These are phyloP conservation scores for Argyresthia goedartella DNA, from an alignment of 2,888 invertebrate species.

Conservation along the genomic window DNA sequence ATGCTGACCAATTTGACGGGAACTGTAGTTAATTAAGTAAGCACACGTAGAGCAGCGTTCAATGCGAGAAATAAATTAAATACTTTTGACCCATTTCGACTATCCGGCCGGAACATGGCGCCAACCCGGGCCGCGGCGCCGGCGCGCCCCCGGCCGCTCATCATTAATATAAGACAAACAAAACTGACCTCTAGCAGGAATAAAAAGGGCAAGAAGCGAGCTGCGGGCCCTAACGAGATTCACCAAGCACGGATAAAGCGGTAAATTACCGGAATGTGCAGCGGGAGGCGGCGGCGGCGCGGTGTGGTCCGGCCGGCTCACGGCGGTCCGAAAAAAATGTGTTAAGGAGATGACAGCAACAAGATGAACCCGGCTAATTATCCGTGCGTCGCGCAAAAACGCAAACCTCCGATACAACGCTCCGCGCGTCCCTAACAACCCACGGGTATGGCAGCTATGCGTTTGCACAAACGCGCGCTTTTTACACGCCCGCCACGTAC, in stretches of 20 bases:
- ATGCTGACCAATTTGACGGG: conserved; percentile 33
- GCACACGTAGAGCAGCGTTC: conserved; percentile 24
- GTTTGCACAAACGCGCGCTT: conserved; percentile 34
- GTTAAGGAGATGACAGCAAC: conserved; percentile 61
- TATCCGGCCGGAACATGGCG: conserved; percentile 58
- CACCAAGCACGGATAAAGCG: conserved; percentile 66
- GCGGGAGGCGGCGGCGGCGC: conserved; percentile 37
- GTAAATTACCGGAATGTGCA: conserved; percentile 65
- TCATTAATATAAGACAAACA: conserved; percentile 70
- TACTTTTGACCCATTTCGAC: conserved; percentile 58
- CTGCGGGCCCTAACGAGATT: conserved; percentile 62
- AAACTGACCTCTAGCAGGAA: conserved; percentile 51
- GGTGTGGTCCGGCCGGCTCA: conserved; percentile 50
- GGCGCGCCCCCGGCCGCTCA: conserved; percentile 58
- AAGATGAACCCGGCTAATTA: conserved; percentile 57
- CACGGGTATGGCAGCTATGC: conserved; percentile 42
- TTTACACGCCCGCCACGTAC: conserved; percentile 32
- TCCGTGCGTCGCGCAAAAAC: conserved; percentile 40
- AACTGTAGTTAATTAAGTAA: conserved; percentile 53
- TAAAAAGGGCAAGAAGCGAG: conserved; percentile 22
- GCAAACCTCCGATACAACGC: conserved; percentile 24
- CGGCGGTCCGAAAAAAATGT: conserved; percentile 45
- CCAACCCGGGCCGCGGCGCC: conserved; percentile 60
- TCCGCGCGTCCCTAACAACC: conserved; percentile 41
- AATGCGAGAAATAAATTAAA: conserved; percentile 61